Percentiles rank a stretch among this genome's conserved stretches.
Conservation (phyloP, 2,113 vertebrate genomes). For the Danio rerio region DNA sequence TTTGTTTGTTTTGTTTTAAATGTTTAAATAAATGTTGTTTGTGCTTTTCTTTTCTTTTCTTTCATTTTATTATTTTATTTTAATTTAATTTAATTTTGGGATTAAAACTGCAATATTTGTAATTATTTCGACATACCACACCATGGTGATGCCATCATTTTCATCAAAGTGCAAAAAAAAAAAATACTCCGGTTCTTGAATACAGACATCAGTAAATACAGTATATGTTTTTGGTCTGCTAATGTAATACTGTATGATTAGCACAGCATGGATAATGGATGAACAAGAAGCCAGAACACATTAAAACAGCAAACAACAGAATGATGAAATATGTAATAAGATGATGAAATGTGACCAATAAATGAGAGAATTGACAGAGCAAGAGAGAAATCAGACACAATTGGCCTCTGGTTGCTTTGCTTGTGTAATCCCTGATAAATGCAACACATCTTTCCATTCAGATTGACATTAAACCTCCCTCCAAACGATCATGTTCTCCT, state of each 20-base stretch:
- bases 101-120: too few relatives aligned
- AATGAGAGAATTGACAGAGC: neutral
- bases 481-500: neutral
- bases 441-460: neutral
- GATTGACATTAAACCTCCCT: neutral
- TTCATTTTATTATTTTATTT: neutral
- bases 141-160: neutral
- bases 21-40: too few relatives aligned
- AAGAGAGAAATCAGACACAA: neutral
- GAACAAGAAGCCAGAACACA: neutral
- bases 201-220: neutral
- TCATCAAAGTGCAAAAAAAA: neutral
- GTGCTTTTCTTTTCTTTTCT: too few relatives aligned
- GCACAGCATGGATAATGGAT: neutral
- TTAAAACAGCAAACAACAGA: neutral
- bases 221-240: neutral
- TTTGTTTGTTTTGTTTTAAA: too few relatives aligned
- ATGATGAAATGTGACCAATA: slow-evolving; percentile 7
- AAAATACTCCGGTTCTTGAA: neutral
- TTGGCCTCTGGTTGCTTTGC: neutral
- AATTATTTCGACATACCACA: neutral
- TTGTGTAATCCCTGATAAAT: slow-evolving; percentile 15
- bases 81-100: neutral
- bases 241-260: neutral
- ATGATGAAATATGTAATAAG: slow-evolving; percentile 18